Evolutionary conservation across 23 tunicate genomes (phyloP).

Genomic region (Trididemnum miniatum): DNA sequence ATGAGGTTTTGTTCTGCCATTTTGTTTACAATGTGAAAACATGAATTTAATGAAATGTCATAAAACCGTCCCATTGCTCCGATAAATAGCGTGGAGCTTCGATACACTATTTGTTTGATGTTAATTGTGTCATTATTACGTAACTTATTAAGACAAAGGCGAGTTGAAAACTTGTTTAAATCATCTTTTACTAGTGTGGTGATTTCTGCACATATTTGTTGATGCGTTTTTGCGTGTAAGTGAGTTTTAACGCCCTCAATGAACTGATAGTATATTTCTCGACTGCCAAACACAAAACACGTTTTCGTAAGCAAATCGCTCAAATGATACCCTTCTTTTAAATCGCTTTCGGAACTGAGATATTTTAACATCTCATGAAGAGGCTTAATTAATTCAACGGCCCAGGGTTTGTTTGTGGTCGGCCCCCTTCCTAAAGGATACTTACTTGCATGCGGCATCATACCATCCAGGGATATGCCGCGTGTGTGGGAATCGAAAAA

Average conservation of each 20-base stretch:
- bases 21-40: background rate
- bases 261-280: constrained; percentile 13
- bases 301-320: constrained; percentile 12
- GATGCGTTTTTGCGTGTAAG: background rate
- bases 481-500: background rate
- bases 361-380: constrained; percentile 19
- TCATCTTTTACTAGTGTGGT: background rate
- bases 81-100: constrained; percentile 1
- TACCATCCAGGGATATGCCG: background rate
- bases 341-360: background rate
- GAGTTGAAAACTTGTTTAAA: background rate
- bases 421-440: background rate
- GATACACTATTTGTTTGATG: background rate
- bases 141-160: background rate
- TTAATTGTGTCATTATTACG: background rate
- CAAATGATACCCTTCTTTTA: background rate
- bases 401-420: background rate
- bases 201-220: background rate
- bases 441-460: background rate
- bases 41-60: background rate
- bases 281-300: constrained; percentile 21
- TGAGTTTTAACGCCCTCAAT: background rate
- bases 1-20: background rate
- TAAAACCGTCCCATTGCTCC: background rate
- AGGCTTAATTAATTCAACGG: constrained; percentile 12